Percentiles rank a stretch among this genome's conserved stretches.
Conservation (phyloP, 2,797 vertebrate genomes). For the Chromobotia macracanthus region DNA sequence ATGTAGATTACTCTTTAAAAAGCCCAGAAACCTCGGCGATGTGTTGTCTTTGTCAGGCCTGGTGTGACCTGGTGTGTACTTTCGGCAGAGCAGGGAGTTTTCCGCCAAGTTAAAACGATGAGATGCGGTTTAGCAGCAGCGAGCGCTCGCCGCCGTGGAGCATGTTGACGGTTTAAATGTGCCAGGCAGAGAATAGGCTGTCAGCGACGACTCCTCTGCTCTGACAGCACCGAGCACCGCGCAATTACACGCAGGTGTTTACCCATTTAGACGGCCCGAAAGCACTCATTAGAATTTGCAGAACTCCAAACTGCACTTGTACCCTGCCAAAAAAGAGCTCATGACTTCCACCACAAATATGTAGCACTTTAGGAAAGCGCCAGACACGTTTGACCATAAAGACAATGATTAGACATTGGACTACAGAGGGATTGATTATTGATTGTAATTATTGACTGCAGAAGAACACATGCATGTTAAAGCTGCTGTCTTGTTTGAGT, state of each 20-base stretch:
- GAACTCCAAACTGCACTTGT: slow-evolving; percentile 44
- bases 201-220: slow-evolving; percentile 48
- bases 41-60: slow-evolving; percentile 39
- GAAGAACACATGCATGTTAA: slow-evolving; percentile 10
- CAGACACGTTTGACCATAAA: slow-evolving; percentile 2
- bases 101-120: slow-evolving; percentile 30
- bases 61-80: slow-evolving; percentile 42
- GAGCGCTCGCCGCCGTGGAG: slow-evolving; percentile 35
- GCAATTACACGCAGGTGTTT: slow-evolving; percentile 49
- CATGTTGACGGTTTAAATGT: slow-evolving; percentile 40
- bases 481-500: not conserved
- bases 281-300: slow-evolving; percentile 52
- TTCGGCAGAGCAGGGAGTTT: slow-evolving; percentile 19
- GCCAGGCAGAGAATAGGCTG: slow-evolving; percentile 43
- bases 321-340: slow-evolving; percentile 44
- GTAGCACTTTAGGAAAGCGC: slow-evolving; percentile 17
- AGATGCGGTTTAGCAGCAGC: slow-evolving; percentile 27
- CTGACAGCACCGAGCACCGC: slow-evolving; percentile 53
- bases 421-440: not conserved
- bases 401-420: not conserved
- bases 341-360: slow-evolving; percentile 28
- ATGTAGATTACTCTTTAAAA: slow-evolving; percentile 54
- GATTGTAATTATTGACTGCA: not conserved
- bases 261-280: slow-evolving; percentile 45
- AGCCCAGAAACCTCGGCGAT: slow-evolving; percentile 25